Evolutionary conservation across 2,888 invertebrate genomes (phyloP).

Genomic region (Acleris laterana): DNA sequence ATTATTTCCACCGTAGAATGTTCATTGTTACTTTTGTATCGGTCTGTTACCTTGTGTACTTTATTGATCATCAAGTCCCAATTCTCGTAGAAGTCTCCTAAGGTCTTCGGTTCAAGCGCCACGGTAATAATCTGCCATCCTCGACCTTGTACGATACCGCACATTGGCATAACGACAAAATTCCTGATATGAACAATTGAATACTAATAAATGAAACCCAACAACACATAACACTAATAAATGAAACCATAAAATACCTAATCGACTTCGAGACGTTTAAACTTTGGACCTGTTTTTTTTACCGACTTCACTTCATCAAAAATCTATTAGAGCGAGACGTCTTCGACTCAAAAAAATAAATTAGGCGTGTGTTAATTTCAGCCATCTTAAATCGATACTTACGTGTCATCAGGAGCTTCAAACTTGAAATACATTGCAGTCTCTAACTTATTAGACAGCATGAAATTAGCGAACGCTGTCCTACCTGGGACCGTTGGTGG

Average conservation of each 20-base stretch:
- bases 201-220: no score
- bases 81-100: conserved; percentile 71
- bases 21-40: background rate
- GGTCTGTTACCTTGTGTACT: conserved; percentile 61
- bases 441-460: conserved; percentile 72
- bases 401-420: conserved; percentile 66
- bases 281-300: no score
- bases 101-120: conserved; percentile 69
- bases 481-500: conserved; percentile 77
- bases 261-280: no score
- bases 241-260: no score
- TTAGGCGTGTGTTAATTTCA: no score
- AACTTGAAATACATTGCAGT: conserved; percentile 74
- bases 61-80: conserved; percentile 75
- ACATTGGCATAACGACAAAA: conserved; percentile 73
- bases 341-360: no score
- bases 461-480: conserved; percentile 71
- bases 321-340: no score
- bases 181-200: conserved; percentile 53
- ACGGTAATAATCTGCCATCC: conserved; percentile 79
- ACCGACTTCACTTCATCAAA: no score
- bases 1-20: background rate
- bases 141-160: conserved; percentile 70
- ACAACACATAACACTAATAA: no score
- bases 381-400: conserved; percentile 47